Base-by-base conservation (phyloP, 2,113 vertebrate species). In the Forbesichthys agassizii region DNA sequence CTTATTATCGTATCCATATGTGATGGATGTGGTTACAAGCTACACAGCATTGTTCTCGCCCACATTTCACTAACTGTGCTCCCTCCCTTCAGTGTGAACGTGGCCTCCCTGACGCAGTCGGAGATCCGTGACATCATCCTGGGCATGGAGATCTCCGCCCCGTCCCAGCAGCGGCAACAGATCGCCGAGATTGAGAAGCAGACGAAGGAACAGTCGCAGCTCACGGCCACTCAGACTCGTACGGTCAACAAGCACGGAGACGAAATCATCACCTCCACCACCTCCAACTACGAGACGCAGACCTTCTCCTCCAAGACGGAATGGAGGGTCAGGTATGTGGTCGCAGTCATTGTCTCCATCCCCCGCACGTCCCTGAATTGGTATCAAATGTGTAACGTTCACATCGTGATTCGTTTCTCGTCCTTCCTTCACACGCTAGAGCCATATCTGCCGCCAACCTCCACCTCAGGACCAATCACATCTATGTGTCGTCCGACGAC, bases 101-200 rank as follows among this genome's bases (percentile, higher is more conserved):
- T 99, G 69, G 98, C 98, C 0, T 99, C 98, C 0, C 87, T 99
- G 88, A 99, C 98, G 0, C 98, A 99, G 16, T 99, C 98, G 0
- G 98, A 99, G 90, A 99, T 99, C 87, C 91, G 98, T 84, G 98
- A 99, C 90, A 99, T 99, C 84, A 99, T 99, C 87, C 88, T 99
- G 91, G 98, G 98, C 51, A 99, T 99, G 98, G 98, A 99, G 91
- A 99, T 99, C 82, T 99, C 98, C 0, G 98, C 98, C 0, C 98
- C 98, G 0, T 99, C 98, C 0, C 98, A 99, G 87, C 98, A 99
- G 90, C 93, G 98, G n/a, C 98, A 99, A 89, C 98, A 99, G 86
- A 99, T 99, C 9, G 98, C 98, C 0, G 98, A 99, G 89, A 99
- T 99, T 0, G 98, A 99, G 88, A 99, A 99, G 88, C 98, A 99